Evolutionary conservation across 2,888 invertebrate genomes (phyloP).

Genomic region (Balanococcus diminutus): DNA sequence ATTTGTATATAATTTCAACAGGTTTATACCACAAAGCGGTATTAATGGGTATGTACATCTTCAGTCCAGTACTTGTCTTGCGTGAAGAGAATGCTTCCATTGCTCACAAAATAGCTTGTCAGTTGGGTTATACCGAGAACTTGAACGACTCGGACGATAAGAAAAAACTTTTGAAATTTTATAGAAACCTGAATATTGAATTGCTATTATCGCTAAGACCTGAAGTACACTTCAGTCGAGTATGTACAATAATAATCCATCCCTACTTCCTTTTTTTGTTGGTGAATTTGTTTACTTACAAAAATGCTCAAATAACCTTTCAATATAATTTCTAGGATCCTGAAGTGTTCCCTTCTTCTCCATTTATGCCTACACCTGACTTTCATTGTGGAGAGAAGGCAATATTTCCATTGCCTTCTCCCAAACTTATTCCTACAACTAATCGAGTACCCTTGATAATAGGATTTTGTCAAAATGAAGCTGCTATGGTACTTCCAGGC

Average conservation of each 20-base stretch:
- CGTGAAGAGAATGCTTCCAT: background rate
- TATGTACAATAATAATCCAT: too few relatives aligned
- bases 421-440: background rate
- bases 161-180: background rate
- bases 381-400: background rate
- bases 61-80: background rate
- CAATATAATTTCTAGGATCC: background rate
- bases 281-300: background rate
- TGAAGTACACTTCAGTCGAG: background rate
- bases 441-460: slow-evolving; percentile 3
- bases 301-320: background rate
- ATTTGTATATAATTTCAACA: background rate
- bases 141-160: background rate
- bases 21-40: slow-evolving; percentile 13
- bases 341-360: background rate
- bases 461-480: slow-evolving; percentile 24
- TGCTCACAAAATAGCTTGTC: background rate
- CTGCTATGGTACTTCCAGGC: background rate
- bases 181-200: background rate
- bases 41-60: background rate
- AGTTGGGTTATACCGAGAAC: background rate
- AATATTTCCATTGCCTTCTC: background rate
- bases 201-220: background rate
- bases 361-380: slow-evolving; percentile 10
- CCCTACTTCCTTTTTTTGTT: background rate